These are phyloP conservation scores for Gryllus longicercus DNA, from an alignment of 2,888 invertebrate species.

Conservation along the genomic window DNA sequence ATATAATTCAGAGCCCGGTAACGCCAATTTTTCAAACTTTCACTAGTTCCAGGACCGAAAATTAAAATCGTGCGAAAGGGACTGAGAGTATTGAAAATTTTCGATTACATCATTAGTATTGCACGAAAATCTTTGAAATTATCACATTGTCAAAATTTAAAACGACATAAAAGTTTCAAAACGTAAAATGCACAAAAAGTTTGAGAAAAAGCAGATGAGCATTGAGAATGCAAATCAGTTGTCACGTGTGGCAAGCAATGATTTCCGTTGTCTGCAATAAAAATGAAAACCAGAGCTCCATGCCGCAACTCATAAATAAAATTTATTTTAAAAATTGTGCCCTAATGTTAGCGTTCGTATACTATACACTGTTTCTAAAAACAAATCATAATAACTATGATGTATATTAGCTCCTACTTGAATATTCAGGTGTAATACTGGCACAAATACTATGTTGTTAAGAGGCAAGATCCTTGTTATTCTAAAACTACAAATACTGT, in stretches of 20 bases:
- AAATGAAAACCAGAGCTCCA: background rate
- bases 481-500: constrained; percentile 11
- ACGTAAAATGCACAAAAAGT: too few species aligned
- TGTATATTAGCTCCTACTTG: constrained; percentile 7
- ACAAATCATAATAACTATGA: background rate
- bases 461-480: constrained; percentile 7
- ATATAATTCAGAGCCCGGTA: too few species aligned
- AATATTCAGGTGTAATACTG: background rate
- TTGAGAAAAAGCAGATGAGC: background rate
- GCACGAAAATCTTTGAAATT: too few species aligned
- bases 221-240: background rate
- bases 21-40: too few species aligned
- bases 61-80: too few species aligned
- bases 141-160: too few species aligned
- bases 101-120: too few species aligned
- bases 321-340: background rate
- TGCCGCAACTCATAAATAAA: background rate
- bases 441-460: constrained; percentile 17
- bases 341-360: background rate
- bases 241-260: background rate
- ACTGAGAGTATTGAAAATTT: too few species aligned
- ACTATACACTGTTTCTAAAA: constrained; percentile 17
- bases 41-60: too few species aligned
- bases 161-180: too few species aligned
- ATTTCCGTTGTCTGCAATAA: background rate